phyloP scores from a whole-genome alignment of 2,797 vertebrate genomes.

The Gallinago stenura region DNA sequence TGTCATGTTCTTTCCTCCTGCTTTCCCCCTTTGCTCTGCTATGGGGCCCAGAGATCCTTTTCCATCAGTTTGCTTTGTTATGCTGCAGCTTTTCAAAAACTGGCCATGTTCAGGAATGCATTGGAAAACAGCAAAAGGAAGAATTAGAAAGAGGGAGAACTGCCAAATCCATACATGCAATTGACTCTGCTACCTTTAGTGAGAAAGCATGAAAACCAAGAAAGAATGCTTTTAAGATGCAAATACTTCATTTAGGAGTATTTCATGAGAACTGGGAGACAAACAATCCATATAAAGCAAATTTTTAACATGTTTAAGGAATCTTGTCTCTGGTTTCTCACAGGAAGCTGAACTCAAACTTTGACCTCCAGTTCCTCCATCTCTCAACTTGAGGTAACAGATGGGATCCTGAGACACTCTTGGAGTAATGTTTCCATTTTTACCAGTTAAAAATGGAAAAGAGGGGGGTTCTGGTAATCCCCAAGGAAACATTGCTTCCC shows the following conservation, averaged over 20 bases:
- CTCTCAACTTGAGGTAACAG: slow-evolving; percentile 18
- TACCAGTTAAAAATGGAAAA: neutral
- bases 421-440: neutral
- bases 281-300: slow-evolving; percentile 8
- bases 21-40: neutral
- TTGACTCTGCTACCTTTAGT: neutral
- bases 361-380: slow-evolving; percentile 1
- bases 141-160: neutral
- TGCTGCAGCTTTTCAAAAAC: neutral
- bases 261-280: neutral
- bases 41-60: neutral
- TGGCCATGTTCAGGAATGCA: neutral
- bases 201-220: neutral
- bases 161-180: neutral
- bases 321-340: neutral
- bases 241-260: neutral
- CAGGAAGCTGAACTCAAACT: neutral
- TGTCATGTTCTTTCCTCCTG: neutral
- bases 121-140: neutral
- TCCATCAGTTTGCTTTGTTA: neutral
- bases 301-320: neutral
- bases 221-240: neutral
- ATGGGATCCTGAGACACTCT: neutral
- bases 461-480: neutral
- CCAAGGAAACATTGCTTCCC: neutral